Conservation (phyloP, 1,140 invertebrate genomes). For the Andricus grossulariae region DNA sequence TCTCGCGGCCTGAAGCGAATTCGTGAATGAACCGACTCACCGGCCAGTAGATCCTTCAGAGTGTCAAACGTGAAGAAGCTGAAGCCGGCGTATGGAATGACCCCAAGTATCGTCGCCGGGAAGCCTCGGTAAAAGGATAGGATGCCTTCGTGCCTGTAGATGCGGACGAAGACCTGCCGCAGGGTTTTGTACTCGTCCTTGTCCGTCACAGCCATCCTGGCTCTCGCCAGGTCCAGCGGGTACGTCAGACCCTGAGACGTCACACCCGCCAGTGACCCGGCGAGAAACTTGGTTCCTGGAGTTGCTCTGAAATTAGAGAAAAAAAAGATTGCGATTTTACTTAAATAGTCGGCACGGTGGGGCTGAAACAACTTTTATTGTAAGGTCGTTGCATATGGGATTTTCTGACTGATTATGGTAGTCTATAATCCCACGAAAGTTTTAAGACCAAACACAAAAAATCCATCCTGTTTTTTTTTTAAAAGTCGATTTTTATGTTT, state of each 20-base stretch:
- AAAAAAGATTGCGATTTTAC: background rate
- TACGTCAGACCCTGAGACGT: constrained; percentile 96
- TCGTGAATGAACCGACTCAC: constrained; percentile 75
- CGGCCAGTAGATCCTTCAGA: constrained; percentile 87
- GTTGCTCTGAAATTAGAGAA: constrained; percentile 36
- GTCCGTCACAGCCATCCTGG: constrained; percentile 97
- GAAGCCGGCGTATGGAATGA: constrained; percentile 97
- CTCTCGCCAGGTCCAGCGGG: constrained; percentile 96
- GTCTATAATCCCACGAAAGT: no score
- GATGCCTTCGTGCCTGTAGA: constrained; percentile 88
- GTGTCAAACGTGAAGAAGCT: constrained; percentile 99
- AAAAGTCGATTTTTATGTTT: background rate
- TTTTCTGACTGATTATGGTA: no score
- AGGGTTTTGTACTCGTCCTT: constrained; percentile 82
- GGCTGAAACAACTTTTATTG: background rate
- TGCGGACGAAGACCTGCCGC: constrained; percentile 88
- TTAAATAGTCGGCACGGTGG: no score
- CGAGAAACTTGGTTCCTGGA: constrained; percentile 81
- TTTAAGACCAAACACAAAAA: background rate
- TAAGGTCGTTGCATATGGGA: background rate
- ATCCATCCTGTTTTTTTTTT: no score
- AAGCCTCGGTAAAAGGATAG: constrained; percentile 91
- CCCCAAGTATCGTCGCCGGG: constrained; percentile 92
- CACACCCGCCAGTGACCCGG: constrained; percentile 94
- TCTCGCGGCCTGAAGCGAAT: constrained; percentile 14